phyloP scores from a whole-genome alignment of 2,113 vertebrate genomes.

The Chrysemys picta region DNA sequence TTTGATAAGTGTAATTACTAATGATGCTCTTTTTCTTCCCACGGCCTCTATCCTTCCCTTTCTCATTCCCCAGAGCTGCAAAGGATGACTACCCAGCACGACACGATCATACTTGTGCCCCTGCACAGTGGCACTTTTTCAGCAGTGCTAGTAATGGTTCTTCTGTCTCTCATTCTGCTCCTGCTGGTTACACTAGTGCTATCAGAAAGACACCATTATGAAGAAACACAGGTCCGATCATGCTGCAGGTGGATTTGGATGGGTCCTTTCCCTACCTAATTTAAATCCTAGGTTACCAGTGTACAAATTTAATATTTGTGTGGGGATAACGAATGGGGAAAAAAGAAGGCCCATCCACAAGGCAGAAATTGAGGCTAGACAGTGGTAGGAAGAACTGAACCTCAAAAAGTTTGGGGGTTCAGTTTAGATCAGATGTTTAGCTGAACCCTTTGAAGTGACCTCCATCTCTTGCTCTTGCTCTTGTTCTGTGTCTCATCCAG shows the following conservation, averaged over 20 bases:
- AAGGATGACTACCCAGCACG: not conserved
- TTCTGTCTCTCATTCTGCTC: not conserved
- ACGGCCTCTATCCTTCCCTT: not conserved
- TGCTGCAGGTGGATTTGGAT: not conserved
- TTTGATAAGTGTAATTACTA: not conserved
- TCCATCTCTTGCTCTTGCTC: not conserved
- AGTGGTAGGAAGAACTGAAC: rapidly evolving
- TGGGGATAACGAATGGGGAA: not conserved
- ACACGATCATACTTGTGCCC: not conserved
- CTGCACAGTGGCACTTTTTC: rapidly evolving
- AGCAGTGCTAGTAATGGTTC: not conserved
- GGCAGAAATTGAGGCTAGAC: not conserved
- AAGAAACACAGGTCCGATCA: not conserved
- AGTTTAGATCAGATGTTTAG: not conserved
- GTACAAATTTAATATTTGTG: not conserved
- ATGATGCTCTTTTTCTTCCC: not conserved
- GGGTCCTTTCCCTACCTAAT: not conserved
- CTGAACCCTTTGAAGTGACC: not conserved
- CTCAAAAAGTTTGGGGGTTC: not conserved
- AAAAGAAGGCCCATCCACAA: not conserved
- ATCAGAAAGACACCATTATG: rapidly evolving
- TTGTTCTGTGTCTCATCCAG: not conserved
- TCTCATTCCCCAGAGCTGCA: rapidly evolving
- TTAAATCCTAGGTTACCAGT: rapidly evolving
- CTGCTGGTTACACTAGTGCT: not conserved